A percentile compares a stretch with the other conserved stretches of the same genome.
Conservation (phyloP, 2,888 invertebrate species). For the Lacanobia wlatinum region DNA sequence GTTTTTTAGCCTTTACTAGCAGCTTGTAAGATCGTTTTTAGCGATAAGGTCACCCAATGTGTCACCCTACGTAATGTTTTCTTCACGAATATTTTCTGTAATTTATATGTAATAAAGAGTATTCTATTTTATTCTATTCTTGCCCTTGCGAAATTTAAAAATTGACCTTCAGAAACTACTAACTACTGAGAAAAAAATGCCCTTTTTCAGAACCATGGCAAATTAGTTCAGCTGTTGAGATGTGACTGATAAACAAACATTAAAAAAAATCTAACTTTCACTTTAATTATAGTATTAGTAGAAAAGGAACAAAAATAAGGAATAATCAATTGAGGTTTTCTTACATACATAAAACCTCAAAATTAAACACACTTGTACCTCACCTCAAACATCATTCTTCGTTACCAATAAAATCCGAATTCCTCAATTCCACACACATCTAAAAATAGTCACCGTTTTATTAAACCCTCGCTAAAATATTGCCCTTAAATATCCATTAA, state of each 20-base stretch:
- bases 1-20: too few relatives aligned
- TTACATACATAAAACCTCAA: neutral
- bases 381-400: neutral
- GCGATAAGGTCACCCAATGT: too few relatives aligned
- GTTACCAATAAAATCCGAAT: neutral
- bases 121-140: too few relatives aligned
- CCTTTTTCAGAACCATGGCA: neutral
- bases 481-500: slow-evolving; percentile 14
- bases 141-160: neutral
- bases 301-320: too few relatives aligned
- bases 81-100: too few relatives aligned
- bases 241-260: neutral
- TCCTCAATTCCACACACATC: neutral
- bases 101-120: too few relatives aligned
- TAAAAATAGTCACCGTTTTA: neutral
- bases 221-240: too few relatives aligned
- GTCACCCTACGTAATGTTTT: too few relatives aligned
- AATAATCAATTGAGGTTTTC: too few relatives aligned
- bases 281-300: too few relatives aligned
- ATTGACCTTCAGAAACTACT: neutral
- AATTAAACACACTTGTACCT: neutral
- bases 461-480: neutral
- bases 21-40: too few relatives aligned
- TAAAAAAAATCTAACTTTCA: neutral
- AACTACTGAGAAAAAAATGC: neutral